Percentiles rank a stretch among this genome's conserved stretches.
Evolutionary conservation across 2,888 invertebrate genomes (phyloP).

Genomic region (Leucophora obtusa): DNA sequence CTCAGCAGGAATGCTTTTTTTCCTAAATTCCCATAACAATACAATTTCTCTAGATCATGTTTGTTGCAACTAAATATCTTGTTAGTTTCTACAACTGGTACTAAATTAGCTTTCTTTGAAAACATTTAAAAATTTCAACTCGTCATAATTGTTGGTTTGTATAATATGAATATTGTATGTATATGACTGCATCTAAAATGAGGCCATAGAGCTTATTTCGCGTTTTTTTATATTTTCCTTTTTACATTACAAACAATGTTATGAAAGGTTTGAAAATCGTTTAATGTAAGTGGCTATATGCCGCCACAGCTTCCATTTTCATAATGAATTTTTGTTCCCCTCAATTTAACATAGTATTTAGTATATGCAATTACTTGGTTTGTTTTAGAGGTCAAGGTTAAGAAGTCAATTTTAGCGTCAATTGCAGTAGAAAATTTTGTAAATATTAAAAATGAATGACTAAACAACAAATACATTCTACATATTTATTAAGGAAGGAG

Average conservation of each 20-base stretch:
- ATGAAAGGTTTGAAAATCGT: conserved; percentile 17
- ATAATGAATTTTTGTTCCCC: conserved; percentile 46
- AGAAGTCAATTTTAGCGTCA: conserved; percentile 44
- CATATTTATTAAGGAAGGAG: too few relatives aligned
- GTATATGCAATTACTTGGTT: conserved; percentile 18
- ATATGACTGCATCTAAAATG: conserved; percentile 32
- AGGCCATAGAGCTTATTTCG: conserved; percentile 26
- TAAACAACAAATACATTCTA: too few relatives aligned
- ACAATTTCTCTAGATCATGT: conserved; percentile 16
- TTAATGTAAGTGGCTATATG: conserved; percentile 32
- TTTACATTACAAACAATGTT: conserved; percentile 8
- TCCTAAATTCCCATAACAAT: neutral
- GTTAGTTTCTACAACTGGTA: neutral
- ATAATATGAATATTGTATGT: too few relatives aligned
- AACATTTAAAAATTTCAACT: conserved; percentile 6
- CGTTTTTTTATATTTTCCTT: conserved; percentile 13
- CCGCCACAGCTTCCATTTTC: conserved; percentile 43
- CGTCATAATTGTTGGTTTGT: conserved; percentile 3
- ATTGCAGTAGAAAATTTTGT: conserved; percentile 12
- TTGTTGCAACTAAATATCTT: conserved; percentile 2
- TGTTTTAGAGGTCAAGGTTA: conserved; percentile 45
- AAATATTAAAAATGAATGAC: neutral
- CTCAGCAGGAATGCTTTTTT: conserved; percentile 53
- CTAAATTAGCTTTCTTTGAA: neutral
- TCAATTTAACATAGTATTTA: neutral